Percentiles rank a stretch among this genome's conserved stretches.
These are phyloP conservation scores for Hylyphantes graminicola DNA, from an alignment of 1,140 invertebrate genomes.

Conservation along the genomic window DNA sequence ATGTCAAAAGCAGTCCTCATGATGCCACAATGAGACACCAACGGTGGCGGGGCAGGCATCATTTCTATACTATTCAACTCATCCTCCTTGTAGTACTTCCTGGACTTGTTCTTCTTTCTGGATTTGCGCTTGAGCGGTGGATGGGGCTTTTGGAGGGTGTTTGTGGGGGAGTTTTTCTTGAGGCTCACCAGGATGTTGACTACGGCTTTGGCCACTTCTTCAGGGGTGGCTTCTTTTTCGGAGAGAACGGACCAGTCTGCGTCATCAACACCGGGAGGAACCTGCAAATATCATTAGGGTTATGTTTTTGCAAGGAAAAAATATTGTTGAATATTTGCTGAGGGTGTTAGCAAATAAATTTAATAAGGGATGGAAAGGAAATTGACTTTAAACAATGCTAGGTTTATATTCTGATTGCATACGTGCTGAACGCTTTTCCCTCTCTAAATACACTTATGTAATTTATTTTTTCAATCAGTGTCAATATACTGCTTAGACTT, in stretches of 20 bases:
- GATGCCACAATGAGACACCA: background rate
- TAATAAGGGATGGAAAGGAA: too few relatives aligned
- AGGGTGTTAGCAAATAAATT: too few relatives aligned
- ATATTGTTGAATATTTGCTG: too few relatives aligned
- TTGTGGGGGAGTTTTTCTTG: conserved; percentile 61
- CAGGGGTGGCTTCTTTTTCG: conserved; percentile 62
- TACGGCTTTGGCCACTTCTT: conserved; percentile 65
- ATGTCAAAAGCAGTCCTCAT: conserved; percentile 34
- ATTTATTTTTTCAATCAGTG: too few relatives aligned
- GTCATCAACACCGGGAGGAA: conserved; percentile 65
- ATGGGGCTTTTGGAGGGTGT: conserved; percentile 34
- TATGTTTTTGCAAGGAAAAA: too few relatives aligned
- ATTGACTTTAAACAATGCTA: too few relatives aligned
- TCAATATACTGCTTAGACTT: too few relatives aligned
- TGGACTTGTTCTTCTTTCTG: conserved; percentile 20
- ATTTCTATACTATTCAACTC: conserved; percentile 5
- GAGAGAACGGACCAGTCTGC: conserved; percentile 65
- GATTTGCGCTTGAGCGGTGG: conserved; percentile 40
- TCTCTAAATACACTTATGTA: too few relatives aligned
- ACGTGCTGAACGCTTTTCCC: too few relatives aligned
- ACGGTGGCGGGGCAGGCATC: background rate
- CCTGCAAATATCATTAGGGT: conserved; percentile 48
- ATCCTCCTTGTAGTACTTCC: background rate
- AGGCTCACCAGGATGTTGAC: conserved; percentile 63
- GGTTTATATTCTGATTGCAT: too few relatives aligned